Evolutionary conservation across 1,140 invertebrate genomes (phyloP), one percentile per base, ranked within the genome.

Genomic region (Lordiphosa clarofinis): DNA sequence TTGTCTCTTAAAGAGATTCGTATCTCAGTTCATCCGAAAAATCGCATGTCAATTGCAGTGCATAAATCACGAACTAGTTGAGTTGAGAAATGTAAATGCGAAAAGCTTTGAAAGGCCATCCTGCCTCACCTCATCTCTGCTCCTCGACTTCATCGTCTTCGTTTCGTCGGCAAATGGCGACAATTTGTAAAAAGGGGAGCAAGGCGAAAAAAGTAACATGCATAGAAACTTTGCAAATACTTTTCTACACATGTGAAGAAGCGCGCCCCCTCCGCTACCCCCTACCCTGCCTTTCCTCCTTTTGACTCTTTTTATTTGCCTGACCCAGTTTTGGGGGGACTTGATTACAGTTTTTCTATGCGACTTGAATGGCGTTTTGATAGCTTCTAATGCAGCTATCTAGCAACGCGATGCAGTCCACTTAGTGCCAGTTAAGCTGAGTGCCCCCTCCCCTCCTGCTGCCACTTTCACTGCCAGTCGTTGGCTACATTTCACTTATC

Each of bases 351-450:
- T 63, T 68, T 35, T 72, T 76, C 72, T 68, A 60, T 56, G 50
- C 52, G 38, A 40, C 37, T 55, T 82, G 76, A 82, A 82, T 84
- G 76, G 73, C 78, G 68, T 78, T 82, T 76, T 76, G 76, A 82
- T 82, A 56, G 72, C 56, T 62, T 73, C 68, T 82, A 82, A 82
- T 82, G 78, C 73, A 73, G 73, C 76, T 82, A 82, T 82, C 76
- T 84, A 49, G 73, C 63, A 52, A 40, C 68, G 68, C 73, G 76
- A 82, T 82, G 76, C 78, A 82, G 78, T 76, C 78, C 78, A 82
- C 76, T 82, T 82, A 82, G 73, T 72, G 61, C 40, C 66, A 79
- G 58, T 74, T 74, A 64, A 58, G 54, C 48, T 49, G 57, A 68
- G 63, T 60, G 61, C 46, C 52, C 24, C 47, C 15, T 15, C 38